phyloP scores from a whole-genome alignment of 1,140 invertebrate species.

The Anoplolepis gracilipes region DNA sequence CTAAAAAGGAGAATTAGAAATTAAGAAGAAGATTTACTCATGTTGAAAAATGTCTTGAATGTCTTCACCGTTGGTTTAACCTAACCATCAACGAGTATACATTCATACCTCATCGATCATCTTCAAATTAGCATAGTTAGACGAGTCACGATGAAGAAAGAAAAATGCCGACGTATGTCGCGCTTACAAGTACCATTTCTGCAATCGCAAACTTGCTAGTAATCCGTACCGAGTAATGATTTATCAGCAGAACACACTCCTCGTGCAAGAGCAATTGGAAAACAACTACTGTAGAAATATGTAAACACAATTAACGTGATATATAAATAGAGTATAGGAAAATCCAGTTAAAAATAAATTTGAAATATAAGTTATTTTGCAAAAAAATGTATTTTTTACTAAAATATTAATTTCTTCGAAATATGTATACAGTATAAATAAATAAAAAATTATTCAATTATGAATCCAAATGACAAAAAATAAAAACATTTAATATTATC shows the following conservation, averaged over 20 bases:
- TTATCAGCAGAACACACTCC: conserved; percentile 32
- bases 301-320: neutral
- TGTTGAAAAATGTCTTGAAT: neutral
- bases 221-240: conserved; percentile 14
- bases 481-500: neutral
- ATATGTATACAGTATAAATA: neutral
- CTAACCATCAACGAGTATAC: neutral
- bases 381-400: neutral
- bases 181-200: conserved; percentile 31
- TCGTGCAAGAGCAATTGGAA: neutral
- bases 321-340: neutral
- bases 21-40: neutral
- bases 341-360: neutral
- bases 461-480: neutral
- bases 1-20: neutral
- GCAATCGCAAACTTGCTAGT: conserved; percentile 34
- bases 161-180: conserved; percentile 47
- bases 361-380: neutral
- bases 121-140: conserved; percentile 27
- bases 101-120: conserved; percentile 43
- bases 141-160: conserved; percentile 39
- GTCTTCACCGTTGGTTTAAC: conserved; percentile 28
- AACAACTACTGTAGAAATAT: neutral
- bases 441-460: neutral
- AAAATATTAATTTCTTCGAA: neutral